These are phyloP conservation scores for Metellina segmentata DNA, from an alignment of 2,888 invertebrate genomes.

Conservation along the genomic window DNA sequence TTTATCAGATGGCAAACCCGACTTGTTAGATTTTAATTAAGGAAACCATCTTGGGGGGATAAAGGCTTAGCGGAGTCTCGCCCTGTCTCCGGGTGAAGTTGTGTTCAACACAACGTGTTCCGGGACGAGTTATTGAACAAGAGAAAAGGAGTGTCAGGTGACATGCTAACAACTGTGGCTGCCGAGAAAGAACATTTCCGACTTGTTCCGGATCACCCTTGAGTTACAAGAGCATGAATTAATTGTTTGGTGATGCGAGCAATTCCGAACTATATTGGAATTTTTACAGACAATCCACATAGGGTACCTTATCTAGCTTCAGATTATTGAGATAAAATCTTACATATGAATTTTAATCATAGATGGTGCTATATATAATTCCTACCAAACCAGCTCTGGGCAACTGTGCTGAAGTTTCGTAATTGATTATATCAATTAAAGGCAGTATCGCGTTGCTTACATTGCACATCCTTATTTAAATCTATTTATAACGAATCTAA, in stretches of 20 bases:
- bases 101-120: not conserved
- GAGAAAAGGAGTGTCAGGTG: conserved; percentile 7
- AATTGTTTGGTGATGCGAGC: not conserved
- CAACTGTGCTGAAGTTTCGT: too few species aligned
- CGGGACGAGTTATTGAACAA: not conserved
- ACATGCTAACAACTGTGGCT: not conserved
- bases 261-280: too few species aligned
- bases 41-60: not conserved
- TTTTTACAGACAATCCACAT: too few species aligned
- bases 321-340: too few species aligned
- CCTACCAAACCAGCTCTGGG: too few species aligned
- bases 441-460: too few species aligned
- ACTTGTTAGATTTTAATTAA: conserved; percentile 37
- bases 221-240: not conserved
- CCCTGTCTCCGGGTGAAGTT: not conserved
- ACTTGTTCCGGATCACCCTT: not conserved
- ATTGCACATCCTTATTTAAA: too few species aligned
- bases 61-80: not conserved
- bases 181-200: not conserved
- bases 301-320: too few species aligned
- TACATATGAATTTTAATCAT: too few species aligned
- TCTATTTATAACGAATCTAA: too few species aligned
- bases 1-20: not conserved
- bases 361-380: too few species aligned
- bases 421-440: too few species aligned